These are phyloP conservation scores for Phalanger gymnotis DNA, from an alignment of 2,797 vertebrate species.

Conservation along the genomic window DNA sequence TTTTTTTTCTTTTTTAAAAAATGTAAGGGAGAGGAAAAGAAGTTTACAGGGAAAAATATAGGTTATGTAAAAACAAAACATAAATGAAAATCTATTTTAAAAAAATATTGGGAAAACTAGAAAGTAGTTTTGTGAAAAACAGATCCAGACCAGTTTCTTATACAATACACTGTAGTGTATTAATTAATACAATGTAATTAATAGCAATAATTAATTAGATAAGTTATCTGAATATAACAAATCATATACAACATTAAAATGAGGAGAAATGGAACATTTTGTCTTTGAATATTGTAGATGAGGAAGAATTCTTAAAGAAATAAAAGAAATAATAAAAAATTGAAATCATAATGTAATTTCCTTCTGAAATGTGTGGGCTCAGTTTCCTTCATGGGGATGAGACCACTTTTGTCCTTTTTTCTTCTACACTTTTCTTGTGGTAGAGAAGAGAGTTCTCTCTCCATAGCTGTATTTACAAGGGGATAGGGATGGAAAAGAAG, in stretches of 20 bases:
- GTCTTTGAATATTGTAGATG: not conserved
- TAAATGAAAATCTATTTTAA: not conserved
- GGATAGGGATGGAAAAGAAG: not conserved
- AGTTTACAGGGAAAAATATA: not conserved
- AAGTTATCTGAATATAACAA: not conserved
- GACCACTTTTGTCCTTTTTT: not conserved
- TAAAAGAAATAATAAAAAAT: not conserved
- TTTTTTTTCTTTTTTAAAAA: not conserved
- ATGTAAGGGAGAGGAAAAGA: not conserved
- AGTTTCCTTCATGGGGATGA: not conserved
- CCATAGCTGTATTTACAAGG: not conserved
- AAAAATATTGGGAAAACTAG: not conserved
- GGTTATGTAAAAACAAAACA: not conserved
- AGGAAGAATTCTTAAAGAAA: not conserved
- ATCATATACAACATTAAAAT: not conserved
- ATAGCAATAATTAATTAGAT: too few species aligned
- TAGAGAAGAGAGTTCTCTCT: not conserved
- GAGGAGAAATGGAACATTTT: not conserved
- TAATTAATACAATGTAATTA: too few species aligned
- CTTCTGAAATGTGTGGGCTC: too few species aligned
- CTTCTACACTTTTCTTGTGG: not conserved
- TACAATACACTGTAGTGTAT: not conserved
- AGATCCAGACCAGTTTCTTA: not conserved
- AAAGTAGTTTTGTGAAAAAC: not conserved
- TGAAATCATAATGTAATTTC: not conserved